A percentile compares a stretch with the other conserved stretches of the same genome.
Evolutionary conservation across 35 echinoderm and acorn worm species (phyloP).

Genomic region (Acanthaster planci): DNA sequence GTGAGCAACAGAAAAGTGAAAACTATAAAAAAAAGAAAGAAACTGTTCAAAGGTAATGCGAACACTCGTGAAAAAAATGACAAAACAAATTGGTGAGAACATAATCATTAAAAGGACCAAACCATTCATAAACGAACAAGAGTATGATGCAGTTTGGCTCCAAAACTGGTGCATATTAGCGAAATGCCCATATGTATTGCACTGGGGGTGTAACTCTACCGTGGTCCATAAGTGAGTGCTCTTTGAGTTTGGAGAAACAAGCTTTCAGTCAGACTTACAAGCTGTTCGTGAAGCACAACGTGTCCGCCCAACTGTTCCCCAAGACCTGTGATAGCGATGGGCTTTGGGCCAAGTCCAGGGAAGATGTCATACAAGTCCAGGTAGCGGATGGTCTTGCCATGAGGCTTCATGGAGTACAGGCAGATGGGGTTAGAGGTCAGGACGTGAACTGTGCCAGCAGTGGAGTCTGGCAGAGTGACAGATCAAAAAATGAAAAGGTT

Average conservation of each 20-base stretch:
- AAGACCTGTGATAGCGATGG: conserved; percentile 67
- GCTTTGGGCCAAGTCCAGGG: conserved; percentile 68
- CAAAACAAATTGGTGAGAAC: too few species aligned
- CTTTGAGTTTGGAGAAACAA: too few species aligned
- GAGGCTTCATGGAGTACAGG: conserved; percentile 81
- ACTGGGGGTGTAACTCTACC: too few species aligned
- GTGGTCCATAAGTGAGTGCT: too few species aligned
- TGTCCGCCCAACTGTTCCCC: conserved; percentile 74
- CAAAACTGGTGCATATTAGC: too few species aligned
- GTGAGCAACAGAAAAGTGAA: neutral
- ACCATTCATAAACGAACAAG: too few species aligned
- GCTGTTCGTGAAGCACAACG: conserved; percentile 82
- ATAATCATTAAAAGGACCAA: too few species aligned
- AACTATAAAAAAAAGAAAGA: too few species aligned
- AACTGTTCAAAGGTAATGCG: too few species aligned
- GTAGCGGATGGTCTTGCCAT: conserved; percentile 61
- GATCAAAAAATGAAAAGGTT: neutral
- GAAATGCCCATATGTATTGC: too few species aligned
- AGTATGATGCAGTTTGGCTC: too few species aligned
- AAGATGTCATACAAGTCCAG: conserved; percentile 92
- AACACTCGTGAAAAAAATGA: too few species aligned
- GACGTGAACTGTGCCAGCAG: conserved; percentile 67
- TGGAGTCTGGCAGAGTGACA: conserved; percentile 37
- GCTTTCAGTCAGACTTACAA: conserved; percentile 42
- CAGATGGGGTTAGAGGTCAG: conserved; percentile 84